phyloP scores from a whole-genome alignment of 2,113 vertebrate species.

The Arothron firmamentum region DNA sequence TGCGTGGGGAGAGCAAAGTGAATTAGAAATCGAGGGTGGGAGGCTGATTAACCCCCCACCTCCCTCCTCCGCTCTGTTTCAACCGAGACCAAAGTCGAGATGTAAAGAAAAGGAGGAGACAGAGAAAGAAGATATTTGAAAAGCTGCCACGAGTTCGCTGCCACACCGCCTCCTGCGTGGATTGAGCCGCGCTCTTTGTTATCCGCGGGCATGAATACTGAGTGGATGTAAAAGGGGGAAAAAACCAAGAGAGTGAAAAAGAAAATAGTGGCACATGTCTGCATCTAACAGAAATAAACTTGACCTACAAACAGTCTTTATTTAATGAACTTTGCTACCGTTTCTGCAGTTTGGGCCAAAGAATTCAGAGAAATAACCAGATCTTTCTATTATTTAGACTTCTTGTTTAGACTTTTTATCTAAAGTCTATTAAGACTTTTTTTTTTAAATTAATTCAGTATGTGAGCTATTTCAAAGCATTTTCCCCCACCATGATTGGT shows the following conservation, averaged over 20 bases:
- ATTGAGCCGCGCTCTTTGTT: conserved; percentile 78
- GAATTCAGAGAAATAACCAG: no score
- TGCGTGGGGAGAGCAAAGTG: conserved; percentile 67
- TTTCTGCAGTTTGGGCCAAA: no score
- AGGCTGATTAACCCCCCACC: conserved; percentile 42
- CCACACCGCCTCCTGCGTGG: conserved; percentile 84
- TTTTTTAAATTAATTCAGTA: background rate
- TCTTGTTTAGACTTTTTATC: no score
- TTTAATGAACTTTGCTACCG: no score
- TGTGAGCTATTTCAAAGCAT: background rate
- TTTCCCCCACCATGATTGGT: no score
- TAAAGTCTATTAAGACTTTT: background rate
- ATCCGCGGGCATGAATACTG: conserved; percentile 79
- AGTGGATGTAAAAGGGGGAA: conserved; percentile 69
- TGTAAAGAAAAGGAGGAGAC: conserved; percentile 56
- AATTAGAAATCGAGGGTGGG: conserved; percentile 62
- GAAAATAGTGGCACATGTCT: conserved; percentile 23
- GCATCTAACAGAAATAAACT: conserved; percentile 48
- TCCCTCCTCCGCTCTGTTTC: background rate
- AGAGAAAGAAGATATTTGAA: conserved; percentile 69
- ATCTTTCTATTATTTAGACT: no score
- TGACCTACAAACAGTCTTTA: background rate
- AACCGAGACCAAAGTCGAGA: conserved; percentile 47
- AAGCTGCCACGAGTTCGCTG: conserved; percentile 84
- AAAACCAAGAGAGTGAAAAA: background rate